Conservation (phyloP, 2,113 vertebrate species). For the Parotia lawesii region DNA sequence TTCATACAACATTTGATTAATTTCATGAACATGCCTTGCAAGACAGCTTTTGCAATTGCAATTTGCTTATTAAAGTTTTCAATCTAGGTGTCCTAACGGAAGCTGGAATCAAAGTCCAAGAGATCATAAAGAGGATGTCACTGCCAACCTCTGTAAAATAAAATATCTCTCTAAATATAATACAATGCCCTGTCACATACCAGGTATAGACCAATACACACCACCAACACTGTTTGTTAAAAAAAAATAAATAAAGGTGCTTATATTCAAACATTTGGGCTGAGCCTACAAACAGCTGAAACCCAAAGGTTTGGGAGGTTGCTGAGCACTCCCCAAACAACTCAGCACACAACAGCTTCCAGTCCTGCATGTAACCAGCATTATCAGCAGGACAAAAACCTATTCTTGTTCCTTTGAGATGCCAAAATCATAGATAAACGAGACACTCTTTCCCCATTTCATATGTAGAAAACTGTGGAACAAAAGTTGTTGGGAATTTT, state of each 20-base stretch:
- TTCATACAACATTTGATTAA: not conserved
- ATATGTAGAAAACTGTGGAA: not conserved
- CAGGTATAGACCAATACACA: not conserved
- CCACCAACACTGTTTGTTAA: not conserved
- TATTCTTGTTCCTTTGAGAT: not conserved
- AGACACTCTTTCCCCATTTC: not conserved
- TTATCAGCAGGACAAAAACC: not conserved
- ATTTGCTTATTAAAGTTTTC: not conserved
- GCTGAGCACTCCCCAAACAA: not conserved
- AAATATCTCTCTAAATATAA: not conserved
- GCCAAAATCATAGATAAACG: not conserved
- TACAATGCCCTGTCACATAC: not conserved
- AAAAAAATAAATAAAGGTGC: not conserved
- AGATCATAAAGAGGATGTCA: not conserved
- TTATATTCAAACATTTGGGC: not conserved
- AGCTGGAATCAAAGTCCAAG: not conserved
- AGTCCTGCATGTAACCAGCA: fast-evolving
- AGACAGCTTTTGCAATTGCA: not conserved
- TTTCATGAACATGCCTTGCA: not conserved
- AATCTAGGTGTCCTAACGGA: not conserved
- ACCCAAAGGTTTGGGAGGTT: not conserved
- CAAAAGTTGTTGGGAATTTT: not conserved
- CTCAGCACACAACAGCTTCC: not conserved
- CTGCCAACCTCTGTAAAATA: not conserved
- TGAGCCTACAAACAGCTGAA: not conserved